Conservation (phyloP, 2,797 vertebrate genomes). For the Ptychadena robeensis region DNA sequence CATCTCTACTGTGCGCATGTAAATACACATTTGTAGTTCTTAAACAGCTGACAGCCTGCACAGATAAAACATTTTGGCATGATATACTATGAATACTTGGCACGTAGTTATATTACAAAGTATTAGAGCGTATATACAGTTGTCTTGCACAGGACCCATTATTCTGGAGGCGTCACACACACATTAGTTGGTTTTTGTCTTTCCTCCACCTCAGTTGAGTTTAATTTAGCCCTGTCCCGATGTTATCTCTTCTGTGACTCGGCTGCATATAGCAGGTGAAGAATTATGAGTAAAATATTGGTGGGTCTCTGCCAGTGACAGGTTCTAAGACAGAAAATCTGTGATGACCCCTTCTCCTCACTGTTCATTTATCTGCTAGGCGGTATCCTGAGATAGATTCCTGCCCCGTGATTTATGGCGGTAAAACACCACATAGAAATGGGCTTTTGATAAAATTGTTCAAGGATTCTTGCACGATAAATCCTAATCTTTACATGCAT, state of each 20-base stretch:
- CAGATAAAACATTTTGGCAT: neutral
- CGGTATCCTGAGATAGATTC: constrained; percentile 97
- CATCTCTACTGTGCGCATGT: no score
- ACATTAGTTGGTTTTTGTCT: neutral
- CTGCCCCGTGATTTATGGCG: constrained; percentile 96
- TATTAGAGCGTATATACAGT: no score
- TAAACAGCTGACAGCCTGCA: neutral
- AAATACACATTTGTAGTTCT: neutral
- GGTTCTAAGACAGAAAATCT: constrained; percentile 90
- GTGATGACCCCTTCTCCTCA: constrained; percentile 96
- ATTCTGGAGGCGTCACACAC: neutral
- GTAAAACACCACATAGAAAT: constrained; percentile 98
- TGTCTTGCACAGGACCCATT: neutral
- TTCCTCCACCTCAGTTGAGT: neutral
- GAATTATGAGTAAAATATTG: constrained; percentile 93
- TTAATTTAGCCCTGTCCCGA: constrained; percentile 25
- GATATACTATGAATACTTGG: no score
- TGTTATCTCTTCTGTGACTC: constrained; percentile 61
- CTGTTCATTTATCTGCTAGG: constrained; percentile 96
- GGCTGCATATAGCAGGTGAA: constrained; percentile 81
- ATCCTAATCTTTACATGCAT: constrained; percentile 98
- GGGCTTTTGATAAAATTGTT: constrained; percentile 99
- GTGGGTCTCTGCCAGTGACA: constrained; percentile 86
- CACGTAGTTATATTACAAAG: no score
- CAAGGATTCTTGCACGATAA: constrained; percentile 98